phyloP scores from a whole-genome alignment of 2,113 vertebrate species.

The Monopterus albus region DNA sequence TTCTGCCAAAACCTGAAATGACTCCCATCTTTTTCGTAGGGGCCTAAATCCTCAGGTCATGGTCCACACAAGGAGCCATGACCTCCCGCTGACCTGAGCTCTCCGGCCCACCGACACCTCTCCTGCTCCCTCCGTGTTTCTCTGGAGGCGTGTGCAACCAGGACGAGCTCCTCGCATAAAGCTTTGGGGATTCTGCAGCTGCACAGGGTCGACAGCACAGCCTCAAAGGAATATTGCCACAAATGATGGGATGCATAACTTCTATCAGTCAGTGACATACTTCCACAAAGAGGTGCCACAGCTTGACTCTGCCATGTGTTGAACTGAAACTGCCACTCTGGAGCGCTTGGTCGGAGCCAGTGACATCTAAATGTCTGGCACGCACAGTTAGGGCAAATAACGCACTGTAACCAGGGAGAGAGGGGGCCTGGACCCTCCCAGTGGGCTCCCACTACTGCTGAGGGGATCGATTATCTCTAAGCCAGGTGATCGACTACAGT shows the following conservation, averaged over 20 bases:
- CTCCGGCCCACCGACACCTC: background rate
- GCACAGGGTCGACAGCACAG: too few species aligned
- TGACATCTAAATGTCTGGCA: too few species aligned
- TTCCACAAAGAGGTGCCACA: background rate
- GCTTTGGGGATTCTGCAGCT: too few species aligned
- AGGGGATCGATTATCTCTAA: too few species aligned
- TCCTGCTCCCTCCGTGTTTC: background rate
- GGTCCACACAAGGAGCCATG: background rate
- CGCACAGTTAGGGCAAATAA: background rate
- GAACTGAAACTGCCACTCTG: background rate
- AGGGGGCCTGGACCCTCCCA: too few species aligned
- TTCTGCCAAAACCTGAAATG: background rate
- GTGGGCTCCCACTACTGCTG: too few species aligned
- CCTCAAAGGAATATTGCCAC: too few species aligned
- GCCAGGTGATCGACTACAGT: too few species aligned
- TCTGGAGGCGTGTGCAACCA: background rate
- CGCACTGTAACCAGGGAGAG: too few species aligned
- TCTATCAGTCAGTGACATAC: background rate
- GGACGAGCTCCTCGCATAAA: constrained; percentile 16
- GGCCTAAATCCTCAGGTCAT: background rate
- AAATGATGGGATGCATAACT: background rate
- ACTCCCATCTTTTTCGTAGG: background rate
- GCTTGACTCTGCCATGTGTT: background rate
- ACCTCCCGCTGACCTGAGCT: background rate
- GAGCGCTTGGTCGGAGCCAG: too few species aligned